phyloP scores from a whole-genome alignment of 2,888 invertebrate species.

The Rhingia campestris region DNA sequence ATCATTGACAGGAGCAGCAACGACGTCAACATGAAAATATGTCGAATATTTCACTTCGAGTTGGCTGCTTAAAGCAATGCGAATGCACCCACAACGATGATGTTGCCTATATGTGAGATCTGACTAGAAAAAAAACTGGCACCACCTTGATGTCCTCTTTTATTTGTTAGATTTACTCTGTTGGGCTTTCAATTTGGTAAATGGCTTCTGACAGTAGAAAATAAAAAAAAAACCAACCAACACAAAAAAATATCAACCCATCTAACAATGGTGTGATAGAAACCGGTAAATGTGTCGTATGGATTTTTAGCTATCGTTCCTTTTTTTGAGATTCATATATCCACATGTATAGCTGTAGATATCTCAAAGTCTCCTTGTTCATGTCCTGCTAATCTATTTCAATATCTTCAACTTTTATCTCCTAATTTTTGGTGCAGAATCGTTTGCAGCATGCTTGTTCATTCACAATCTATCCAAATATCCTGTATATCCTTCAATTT shows the following conservation, averaged over 20 bases:
- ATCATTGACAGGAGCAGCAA: background rate
- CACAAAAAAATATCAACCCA: background rate
- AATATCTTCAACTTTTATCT: too few species aligned
- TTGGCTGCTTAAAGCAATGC: constrained; percentile 8
- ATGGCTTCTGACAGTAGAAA: background rate
- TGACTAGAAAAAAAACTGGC: background rate
- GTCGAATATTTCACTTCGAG: constrained; percentile 38
- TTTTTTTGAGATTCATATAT: too few species aligned
- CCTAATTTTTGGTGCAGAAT: too few species aligned
- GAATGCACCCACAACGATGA: constrained; percentile 20
- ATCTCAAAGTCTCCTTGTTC: too few species aligned
- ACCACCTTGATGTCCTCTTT: background rate
- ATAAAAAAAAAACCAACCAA: background rate
- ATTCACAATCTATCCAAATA: too few species aligned
- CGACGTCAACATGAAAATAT: constrained; percentile 31
- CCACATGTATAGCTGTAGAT: too few species aligned
- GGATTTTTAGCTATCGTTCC: too few species aligned
- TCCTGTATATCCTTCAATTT: too few species aligned
- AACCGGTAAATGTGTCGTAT: background rate
- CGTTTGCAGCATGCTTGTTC: too few species aligned
- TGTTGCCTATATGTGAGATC: constrained; percentile 13
- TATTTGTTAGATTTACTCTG: background rate
- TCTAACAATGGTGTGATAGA: background rate
- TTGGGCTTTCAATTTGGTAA: constrained; percentile 16
- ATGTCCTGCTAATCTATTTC: too few species aligned